Percentiles rank a stretch among this genome's conserved stretches.
Conservation (phyloP, 2,888 invertebrate species). For the Apodemia zela region DNA sequence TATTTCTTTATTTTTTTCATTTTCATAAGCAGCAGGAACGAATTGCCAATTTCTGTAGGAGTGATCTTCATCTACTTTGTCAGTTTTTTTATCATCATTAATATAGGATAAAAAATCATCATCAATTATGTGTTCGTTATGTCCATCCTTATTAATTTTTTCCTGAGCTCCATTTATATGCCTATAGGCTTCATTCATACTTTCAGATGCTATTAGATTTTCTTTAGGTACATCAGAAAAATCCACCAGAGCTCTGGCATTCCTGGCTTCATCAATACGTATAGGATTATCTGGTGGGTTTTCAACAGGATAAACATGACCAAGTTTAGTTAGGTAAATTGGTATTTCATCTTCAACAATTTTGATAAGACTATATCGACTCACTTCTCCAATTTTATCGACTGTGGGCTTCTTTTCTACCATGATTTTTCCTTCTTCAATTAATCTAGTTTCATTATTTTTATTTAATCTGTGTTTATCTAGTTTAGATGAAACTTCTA, state of each 20-base stretch:
- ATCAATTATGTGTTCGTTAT: conserved; percentile 47
- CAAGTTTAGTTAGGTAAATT: conserved; percentile 69
- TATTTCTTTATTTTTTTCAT: conserved; percentile 49
- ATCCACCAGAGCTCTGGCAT: conserved; percentile 64
- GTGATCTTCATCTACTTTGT: conserved; percentile 44
- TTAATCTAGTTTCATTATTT: conserved; percentile 73
- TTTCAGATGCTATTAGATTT: conserved; percentile 72
- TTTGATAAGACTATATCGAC: conserved; percentile 84
- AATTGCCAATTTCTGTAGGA: conserved; percentile 60
- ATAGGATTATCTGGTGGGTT: conserved; percentile 72
- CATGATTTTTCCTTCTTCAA: conserved; percentile 74
- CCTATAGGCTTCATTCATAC: conserved; percentile 71
- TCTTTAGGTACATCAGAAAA: conserved; percentile 63
- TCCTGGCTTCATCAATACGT: conserved; percentile 72
- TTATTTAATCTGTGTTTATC: conserved; percentile 80
- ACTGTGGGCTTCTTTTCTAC: conserved; percentile 82
- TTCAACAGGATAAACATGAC: conserved; percentile 72
- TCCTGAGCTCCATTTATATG: conserved; percentile 50
- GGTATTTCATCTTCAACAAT: conserved; percentile 82
- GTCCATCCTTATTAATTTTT: conserved; percentile 38
- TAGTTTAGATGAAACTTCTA: conserved; percentile 84
- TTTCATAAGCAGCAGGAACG: conserved; percentile 72
- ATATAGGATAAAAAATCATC: conserved; percentile 64
- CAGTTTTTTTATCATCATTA: conserved; percentile 59
- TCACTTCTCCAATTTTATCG: conserved; percentile 85